phyloP scores from a whole-genome alignment of 2,888 invertebrate species.

The Chaitophorus viminalis region DNA sequence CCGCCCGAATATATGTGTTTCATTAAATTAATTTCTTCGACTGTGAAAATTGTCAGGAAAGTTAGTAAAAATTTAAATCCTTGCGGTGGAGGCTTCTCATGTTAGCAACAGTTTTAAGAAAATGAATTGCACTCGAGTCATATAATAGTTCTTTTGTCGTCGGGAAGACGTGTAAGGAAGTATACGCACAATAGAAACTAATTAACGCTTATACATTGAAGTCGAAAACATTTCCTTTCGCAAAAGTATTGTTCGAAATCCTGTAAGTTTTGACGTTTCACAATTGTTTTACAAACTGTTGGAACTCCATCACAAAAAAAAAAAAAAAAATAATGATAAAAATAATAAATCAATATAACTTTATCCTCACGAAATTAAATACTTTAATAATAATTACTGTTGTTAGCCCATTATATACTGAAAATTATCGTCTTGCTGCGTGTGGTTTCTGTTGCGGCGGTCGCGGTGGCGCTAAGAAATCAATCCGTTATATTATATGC shows the following conservation, averaged over 20 bases:
- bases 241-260: neutral
- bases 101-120: neutral
- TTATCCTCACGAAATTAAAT: neutral
- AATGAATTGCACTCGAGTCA: constrained; percentile 1
- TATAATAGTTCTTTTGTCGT: neutral
- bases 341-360: neutral
- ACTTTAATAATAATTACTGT: neutral
- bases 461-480: neutral
- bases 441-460: no score
- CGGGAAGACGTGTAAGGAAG: neutral
- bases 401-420: neutral
- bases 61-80: neutral
- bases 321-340: no score
- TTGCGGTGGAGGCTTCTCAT: neutral
- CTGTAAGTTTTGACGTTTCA: neutral
- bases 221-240: constrained; percentile 3
- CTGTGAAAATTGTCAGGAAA: neutral
- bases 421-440: no score
- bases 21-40: neutral
- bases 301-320: neutral
- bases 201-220: constrained; percentile 30
- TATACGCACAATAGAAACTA: constrained; percentile 17
- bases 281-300: neutral
- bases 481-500: neutral
- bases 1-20: neutral